phyloP scores from a whole-genome alignment of 2,113 vertebrate genomes.

The Martes martes region DNA sequence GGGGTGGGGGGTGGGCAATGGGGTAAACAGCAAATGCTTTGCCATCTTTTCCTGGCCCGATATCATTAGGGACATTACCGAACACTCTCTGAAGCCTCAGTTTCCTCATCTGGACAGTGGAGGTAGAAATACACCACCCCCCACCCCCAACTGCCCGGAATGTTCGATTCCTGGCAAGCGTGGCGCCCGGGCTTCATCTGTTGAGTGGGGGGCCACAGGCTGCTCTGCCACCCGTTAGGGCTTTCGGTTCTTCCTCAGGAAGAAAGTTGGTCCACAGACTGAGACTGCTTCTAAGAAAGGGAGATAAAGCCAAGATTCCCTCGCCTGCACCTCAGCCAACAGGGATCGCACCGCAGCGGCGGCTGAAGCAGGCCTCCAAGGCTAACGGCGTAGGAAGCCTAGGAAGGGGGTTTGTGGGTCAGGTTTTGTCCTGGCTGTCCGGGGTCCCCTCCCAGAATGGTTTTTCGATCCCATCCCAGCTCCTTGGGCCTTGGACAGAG shows the following conservation, averaged over 20 bases:
- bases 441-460: not conserved
- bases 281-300: not conserved
- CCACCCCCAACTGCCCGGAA: not conserved
- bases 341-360: not conserved
- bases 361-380: not conserved
- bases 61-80: not conserved
- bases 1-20: not conserved
- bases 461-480: not conserved
- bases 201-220: not conserved
- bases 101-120: not conserved
- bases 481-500: not conserved
- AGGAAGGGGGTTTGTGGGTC: not conserved
- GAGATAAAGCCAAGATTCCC: not conserved
- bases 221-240: not conserved
- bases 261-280: not conserved
- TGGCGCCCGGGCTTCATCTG: not conserved
- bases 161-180: not conserved
- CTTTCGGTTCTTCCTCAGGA: not conserved
- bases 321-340: not conserved
- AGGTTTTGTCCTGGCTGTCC: not conserved
- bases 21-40: not conserved
- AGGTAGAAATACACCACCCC: not conserved
- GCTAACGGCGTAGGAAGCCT: fast-evolving
- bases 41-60: not conserved
- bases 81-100: not conserved